Evolutionary conservation across 2,797 vertebrate genomes (phyloP), one percentile per base, ranked within the genome.

Genomic region (Staurois parvus): DNA sequence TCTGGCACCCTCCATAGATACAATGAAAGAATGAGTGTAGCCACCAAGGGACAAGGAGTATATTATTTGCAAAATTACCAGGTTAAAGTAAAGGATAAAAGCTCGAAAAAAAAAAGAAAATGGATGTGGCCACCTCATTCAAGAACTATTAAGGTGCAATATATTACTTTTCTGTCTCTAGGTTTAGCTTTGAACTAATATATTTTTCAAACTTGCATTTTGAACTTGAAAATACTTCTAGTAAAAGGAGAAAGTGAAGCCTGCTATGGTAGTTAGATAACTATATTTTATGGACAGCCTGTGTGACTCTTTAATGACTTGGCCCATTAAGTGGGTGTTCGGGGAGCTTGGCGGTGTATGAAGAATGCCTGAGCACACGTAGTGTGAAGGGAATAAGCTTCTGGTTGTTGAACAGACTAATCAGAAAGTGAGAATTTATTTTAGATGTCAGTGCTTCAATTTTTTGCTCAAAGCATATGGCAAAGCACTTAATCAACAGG

Each of bases 401-500:
- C 81, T 40, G 74, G 56, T 26, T 83, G 77, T 76, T 87, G 45
- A 62, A 76, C 66, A 80, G 34, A 72, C 66, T 81, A 79, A 69
- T 88, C 84, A 78, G 56, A 75, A 79, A 78, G 83, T 80, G 21
- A 40, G 72, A 87, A 80, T 34, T 68, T 76, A 40, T 82, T 76
- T 76, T 84, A 84, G 66, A 79, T 78, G 78, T 32, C 81, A 81
- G 45, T 24, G 68, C 45, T 83, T 74, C 45, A 83, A 19, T 64
- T 64, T 69, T 76, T 76, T 30, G 13, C 64, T 88, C 69, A 45
- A 67, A 85, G 68, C 80, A 84, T 85, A 80, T 87, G 85, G 83
- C 88, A 76, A 74, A 75, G 80, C 72, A 70, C 34, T 85, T 68
- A 64, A 87, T 84, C 79, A 86, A 86, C 66, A 79, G 70, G 81